phyloP scores from a whole-genome alignment of 2,113 vertebrate genomes.

The Grantiella picta region DNA sequence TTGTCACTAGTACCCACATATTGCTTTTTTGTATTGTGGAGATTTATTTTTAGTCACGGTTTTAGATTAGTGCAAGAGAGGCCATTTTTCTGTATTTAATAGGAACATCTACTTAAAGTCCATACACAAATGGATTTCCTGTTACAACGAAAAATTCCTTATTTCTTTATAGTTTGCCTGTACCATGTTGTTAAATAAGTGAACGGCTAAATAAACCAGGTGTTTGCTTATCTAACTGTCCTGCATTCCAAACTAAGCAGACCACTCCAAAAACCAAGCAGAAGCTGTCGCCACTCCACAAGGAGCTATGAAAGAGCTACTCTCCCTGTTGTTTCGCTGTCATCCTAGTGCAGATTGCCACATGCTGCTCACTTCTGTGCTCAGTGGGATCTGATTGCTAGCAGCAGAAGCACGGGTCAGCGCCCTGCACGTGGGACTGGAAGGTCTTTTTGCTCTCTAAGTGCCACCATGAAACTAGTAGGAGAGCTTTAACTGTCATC shows the following conservation, averaged over 20 bases:
- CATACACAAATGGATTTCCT: not conserved
- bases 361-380: not conserved
- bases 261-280: not conserved
- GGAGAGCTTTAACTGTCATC: not conserved
- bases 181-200: not conserved
- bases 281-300: accelerated
- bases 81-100: not conserved
- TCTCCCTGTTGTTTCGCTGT: not conserved
- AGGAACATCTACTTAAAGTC: not conserved
- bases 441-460: not conserved
- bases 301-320: not conserved
- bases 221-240: not conserved
- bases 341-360: not conserved
- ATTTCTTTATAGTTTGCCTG: not conserved
- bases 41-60: not conserved
- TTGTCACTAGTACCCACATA: not conserved
- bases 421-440: not conserved
- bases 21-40: not conserved
- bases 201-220: not conserved
- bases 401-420: not conserved
- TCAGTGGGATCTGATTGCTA: not conserved
- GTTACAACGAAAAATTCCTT: not conserved
- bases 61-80: not conserved
- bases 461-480: not conserved
- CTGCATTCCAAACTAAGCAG: not conserved